A percentile compares a stretch with the other conserved stretches of the same genome.
phyloP scores from a whole-genome alignment of 2,888 invertebrate genomes.

The Amphimallon solstitiale region DNA sequence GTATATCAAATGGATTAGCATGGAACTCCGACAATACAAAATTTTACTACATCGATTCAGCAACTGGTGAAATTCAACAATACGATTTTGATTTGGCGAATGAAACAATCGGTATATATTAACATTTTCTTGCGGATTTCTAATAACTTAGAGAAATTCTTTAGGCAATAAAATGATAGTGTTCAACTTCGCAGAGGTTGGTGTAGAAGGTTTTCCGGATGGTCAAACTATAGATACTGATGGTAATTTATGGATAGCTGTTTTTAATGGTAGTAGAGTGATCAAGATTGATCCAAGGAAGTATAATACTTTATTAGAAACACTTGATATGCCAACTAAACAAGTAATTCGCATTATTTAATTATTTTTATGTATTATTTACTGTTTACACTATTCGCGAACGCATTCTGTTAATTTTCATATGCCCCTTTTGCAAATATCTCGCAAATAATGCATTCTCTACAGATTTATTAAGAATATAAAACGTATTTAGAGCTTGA shows the following conservation, averaged over 20 bases:
- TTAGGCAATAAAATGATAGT: constrained; percentile 59
- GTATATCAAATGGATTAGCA: constrained; percentile 81
- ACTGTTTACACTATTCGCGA: no score
- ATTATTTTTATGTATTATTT: no score
- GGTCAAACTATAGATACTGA: constrained; percentile 84
- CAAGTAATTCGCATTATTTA: constrained; percentile 60
- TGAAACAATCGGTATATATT: constrained; percentile 71
- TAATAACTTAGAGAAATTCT: neutral
- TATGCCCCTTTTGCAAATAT: no score
- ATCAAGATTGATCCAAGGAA: constrained; percentile 64
- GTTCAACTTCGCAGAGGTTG: constrained; percentile 66
- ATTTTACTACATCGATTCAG: constrained; percentile 81
- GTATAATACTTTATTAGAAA: constrained; percentile 67
- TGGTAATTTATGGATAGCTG: constrained; percentile 82
- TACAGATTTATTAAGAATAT: no score
- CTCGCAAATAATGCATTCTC: no score
- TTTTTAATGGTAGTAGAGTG: constrained; percentile 58
- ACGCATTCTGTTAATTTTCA: no score
- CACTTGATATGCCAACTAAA: constrained; percentile 73
- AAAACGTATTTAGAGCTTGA: no score
- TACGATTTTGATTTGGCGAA: constrained; percentile 78
- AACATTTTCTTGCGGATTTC: neutral
- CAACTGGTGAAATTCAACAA: constrained; percentile 72
- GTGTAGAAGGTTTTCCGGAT: constrained; percentile 69
- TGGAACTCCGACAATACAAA: constrained; percentile 75